Evolutionary conservation across 2,113 vertebrate species (phyloP).

Genomic region (Tor tambroides): DNA sequence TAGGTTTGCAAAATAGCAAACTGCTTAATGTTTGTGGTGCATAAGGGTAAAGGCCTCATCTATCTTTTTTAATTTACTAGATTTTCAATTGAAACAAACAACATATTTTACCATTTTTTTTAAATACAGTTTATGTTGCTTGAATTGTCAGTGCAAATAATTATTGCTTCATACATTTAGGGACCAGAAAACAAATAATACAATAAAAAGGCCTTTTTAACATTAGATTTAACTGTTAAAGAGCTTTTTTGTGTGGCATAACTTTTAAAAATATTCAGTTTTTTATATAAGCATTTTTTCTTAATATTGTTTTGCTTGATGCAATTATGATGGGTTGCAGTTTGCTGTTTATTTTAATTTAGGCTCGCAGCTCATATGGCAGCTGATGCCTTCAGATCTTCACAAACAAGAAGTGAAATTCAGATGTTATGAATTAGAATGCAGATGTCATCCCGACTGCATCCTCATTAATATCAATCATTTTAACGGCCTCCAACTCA

Average conservation of each 20-base stretch:
- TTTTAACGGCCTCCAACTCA: constrained; percentile 43
- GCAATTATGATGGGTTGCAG: not conserved
- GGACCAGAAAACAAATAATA: not conserved
- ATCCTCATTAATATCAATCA: constrained; percentile 47
- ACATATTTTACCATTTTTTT: not conserved
- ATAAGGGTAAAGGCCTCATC: not conserved
- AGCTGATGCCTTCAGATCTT: constrained; percentile 41
- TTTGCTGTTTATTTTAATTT: constrained; percentile 24
- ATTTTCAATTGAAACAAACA: not conserved
- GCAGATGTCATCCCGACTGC: constrained; percentile 13
- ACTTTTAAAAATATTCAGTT: not conserved
- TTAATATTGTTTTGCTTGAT: not conserved
- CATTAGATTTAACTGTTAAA: not conserved
- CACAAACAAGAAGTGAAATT: constrained; percentile 37
- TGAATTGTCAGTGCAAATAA: not conserved
- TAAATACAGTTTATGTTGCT: not conserved
- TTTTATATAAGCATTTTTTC: not conserved
- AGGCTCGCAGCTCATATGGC: not conserved
- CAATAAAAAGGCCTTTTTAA: not conserved
- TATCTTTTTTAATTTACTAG: not conserved
- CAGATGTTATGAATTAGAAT: constrained; percentile 52
- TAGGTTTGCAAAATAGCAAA: not conserved
- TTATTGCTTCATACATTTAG: not conserved
- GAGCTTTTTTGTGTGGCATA: not conserved
- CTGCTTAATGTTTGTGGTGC: too few relatives aligned